Base-by-base conservation (phyloP, 1,140 invertebrate species). In the Rhagoletis pomonella region DNA sequence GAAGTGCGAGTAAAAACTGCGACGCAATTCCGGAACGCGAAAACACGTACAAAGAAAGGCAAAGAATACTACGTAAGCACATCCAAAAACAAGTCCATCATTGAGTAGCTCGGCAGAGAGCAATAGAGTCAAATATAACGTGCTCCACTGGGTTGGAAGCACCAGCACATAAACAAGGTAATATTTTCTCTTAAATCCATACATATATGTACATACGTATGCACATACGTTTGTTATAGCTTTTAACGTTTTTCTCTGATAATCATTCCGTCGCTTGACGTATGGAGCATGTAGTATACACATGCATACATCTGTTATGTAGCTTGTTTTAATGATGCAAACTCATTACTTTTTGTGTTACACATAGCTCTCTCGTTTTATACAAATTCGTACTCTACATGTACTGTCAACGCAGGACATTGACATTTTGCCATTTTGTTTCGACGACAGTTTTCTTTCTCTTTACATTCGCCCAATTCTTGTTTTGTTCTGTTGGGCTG, bases 391-490 rank as follows among this genome's bases (percentile, higher is more conserved):
- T 47, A 55, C 73, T 81, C 55, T 29, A 55, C 3, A 19, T 81
- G 9, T 58, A 81, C 19, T 55, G 73, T 55, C 73, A 81, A 50
- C 50, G 14, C 47, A 92, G 91, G 91, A 92, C 91, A 92, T 92
- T 92, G 91, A 92, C 91, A 92, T 92, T 92, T 92, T 91, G 91
- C 91, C 90, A 90, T 92, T 91, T 92, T 89, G 90, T 91, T 92
- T 92, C 90, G 91, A 90, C 91, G 90, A 89, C 89, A 90, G 89
- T 92, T 92, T 92, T 92, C 91, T 90, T 89, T 89, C 89, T 90
- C 47, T 84, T 85, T 84, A 47, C 69, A 58, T 81, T 91, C 89
- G 84, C 55, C 29, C 3, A 65, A 67, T n/a, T 86, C 58, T 59
- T 73, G 39, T 73, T 39, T 29, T 29, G 29, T 29, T 29, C 29